A percentile compares a stretch with the other conserved stretches of the same genome.
Conservation (phyloP, 2,888 invertebrate genomes). For the Chouioia cunea region DNA sequence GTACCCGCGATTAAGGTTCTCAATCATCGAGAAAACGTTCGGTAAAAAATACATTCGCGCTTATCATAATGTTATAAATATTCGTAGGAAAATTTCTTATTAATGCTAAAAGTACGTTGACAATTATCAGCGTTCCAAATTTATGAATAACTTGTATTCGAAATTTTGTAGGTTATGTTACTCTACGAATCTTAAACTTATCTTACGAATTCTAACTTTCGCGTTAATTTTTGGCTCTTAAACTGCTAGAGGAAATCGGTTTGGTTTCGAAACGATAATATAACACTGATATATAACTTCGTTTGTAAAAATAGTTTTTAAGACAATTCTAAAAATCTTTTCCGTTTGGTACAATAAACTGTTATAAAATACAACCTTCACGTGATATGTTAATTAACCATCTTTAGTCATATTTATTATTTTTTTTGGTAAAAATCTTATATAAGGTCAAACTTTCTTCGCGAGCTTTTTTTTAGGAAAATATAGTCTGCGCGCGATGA, state of each 20-base stretch:
- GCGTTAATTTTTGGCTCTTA: not conserved
- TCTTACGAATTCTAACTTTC: not conserved
- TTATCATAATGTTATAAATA: conserved; percentile 14
- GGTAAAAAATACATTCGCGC: conserved; percentile 38
- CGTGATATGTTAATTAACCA: conserved; percentile 45
- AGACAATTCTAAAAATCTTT: conserved; percentile 18
- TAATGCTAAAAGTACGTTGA: conserved; percentile 31
- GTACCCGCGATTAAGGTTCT: conserved; percentile 28
- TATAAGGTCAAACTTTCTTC: conserved; percentile 39
- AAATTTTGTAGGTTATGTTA: not conserved
- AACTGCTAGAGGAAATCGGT: not conserved
- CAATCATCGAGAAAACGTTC: conserved; percentile 16
- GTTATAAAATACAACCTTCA: conserved; percentile 45
- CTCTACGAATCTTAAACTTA: no score
- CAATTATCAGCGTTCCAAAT: conserved; percentile 20
- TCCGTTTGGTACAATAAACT: conserved; percentile 33
- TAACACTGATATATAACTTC: conserved; percentile 33
- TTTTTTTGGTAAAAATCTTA: conserved; percentile 29
- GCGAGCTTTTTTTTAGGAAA: conserved; percentile 30
- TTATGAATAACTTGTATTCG: not conserved
- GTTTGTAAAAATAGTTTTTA: conserved; percentile 39
- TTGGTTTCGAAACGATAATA: conserved; percentile 18
- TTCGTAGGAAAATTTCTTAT: conserved; percentile 16
- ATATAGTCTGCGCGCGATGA: conserved; percentile 34
- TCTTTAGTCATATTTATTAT: not conserved